Evolutionary conservation across 1,140 invertebrate species (phyloP).

Genomic region (Zaprionus nigranus): DNA sequence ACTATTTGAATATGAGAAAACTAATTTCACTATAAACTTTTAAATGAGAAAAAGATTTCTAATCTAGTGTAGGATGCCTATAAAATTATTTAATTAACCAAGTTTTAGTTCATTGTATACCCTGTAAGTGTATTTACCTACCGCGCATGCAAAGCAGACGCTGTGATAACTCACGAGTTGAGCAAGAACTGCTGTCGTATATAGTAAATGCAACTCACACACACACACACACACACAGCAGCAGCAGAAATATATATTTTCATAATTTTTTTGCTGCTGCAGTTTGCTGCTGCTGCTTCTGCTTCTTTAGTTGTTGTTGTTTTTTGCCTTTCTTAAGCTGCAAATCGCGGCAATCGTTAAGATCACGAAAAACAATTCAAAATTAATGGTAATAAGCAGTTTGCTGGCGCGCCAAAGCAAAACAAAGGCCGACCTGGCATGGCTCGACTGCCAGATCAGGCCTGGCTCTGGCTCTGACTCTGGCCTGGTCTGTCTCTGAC

Average conservation of each 20-base stretch:
- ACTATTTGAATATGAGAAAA: too few species aligned
- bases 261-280: constrained; percentile 41
- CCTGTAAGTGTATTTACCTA: constrained; percentile 2
- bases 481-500: constrained; percentile 12
- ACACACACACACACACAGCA: background rate
- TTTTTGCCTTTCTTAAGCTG: constrained; percentile 72
- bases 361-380: constrained; percentile 84
- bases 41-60: too few species aligned
- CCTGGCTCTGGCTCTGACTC: background rate
- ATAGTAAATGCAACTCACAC: constrained; percentile 24
- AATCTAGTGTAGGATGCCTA: too few species aligned
- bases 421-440: constrained; percentile 59
- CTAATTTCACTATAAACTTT: too few species aligned
- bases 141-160: constrained; percentile 22
- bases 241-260: constrained; percentile 71
- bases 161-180: constrained; percentile 26
- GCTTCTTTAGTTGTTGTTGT: constrained; percentile 32
- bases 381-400: constrained; percentile 85
- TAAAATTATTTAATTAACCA: too few species aligned
- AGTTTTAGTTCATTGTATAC: background rate
- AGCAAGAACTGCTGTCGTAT: constrained; percentile 12
- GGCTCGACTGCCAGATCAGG: background rate
- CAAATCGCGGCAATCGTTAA: constrained; percentile 84
- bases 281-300: constrained; percentile 22
- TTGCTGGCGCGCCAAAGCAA: constrained; percentile 76